Evolutionary conservation across 2,113 vertebrate species (phyloP).

Genomic region (Eleginops maclovinus): DNA sequence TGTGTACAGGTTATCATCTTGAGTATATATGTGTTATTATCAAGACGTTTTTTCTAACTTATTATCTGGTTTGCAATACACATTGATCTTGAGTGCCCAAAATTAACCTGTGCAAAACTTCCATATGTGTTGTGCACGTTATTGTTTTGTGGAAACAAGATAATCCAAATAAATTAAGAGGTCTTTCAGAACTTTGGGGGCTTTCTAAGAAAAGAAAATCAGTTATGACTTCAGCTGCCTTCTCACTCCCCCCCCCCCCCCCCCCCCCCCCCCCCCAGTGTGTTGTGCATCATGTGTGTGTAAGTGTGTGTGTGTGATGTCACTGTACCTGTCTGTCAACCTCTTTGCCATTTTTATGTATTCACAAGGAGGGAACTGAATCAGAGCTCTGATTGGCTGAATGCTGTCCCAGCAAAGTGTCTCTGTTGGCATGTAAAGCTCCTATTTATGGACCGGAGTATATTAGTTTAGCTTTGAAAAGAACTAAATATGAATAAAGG

Average conservation of each 20-base stretch:
- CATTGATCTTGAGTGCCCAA: background rate
- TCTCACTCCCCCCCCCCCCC: background rate
- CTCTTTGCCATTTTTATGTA: constrained; percentile 55
- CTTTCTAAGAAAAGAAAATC: background rate
- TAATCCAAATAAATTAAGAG: background rate
- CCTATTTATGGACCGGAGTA: constrained; percentile 46
- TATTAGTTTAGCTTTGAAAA: constrained; percentile 65
- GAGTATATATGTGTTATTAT: background rate
- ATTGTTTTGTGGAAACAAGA: background rate
- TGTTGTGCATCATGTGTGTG: constrained; percentile 25
- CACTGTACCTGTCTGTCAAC: constrained; percentile 29
- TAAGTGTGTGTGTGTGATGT: constrained; percentile 4
- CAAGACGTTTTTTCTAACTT: background rate
- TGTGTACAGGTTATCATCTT: background rate
- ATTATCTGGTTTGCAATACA: background rate
- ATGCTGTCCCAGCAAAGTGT: constrained; percentile 36
- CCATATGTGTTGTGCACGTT: background rate
- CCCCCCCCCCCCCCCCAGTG: background rate
- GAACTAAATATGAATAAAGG: constrained; percentile 48
- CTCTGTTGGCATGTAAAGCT: constrained; percentile 70
- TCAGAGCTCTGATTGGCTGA: constrained; percentile 38
- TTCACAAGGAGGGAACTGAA: constrained; percentile 50
- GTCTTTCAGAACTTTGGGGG: background rate
- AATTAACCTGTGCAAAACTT: background rate
- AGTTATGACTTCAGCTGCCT: background rate